Evolutionary conservation across 2,113 vertebrate species (phyloP), one percentile per base, ranked within the genome.

Genomic region (Benitochromis conjunctus): DNA sequence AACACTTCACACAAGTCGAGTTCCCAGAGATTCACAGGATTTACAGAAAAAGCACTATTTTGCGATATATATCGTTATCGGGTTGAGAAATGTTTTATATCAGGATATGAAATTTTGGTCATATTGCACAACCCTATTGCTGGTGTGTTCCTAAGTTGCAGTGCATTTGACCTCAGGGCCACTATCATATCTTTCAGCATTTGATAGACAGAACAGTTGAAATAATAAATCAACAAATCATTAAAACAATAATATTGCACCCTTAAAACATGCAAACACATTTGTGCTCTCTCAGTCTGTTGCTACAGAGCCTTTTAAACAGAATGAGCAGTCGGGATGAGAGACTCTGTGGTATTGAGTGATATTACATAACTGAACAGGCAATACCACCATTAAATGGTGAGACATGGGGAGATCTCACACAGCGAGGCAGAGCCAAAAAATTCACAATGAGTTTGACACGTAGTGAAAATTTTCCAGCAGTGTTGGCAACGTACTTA

Each of bases 391-490:
- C 80, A 82, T 81, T 16, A 85, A 83, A 62, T 34, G 9, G 3
- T 29, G 69, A 53, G 77, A 38, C 82, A 77, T 48, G 8, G 34
- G 55, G 38, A 82, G 46, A 74, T 82, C n/a, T 46, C 74, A 69
- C 74, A 69, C 69, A 54, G 60, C 51, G 36, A 79, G 19, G 21
- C 29, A 34, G 54, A 26, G 81, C 58, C 56, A 69, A 66, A 80
- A 78, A 76, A 79, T 60, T 84, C 86, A 76, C 18, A 76, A 58
- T 53, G 48, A 77, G 55, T 82, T 86, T 87, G 86, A 91, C 90
- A 92, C 93, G 46, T 57, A 78, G 69, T 89, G 86, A 88, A 94
- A 87, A 90, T 90, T 88, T 91, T 86, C 89, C 90, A 43, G 82
- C 36, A 64, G 89, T 83, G 87, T 53, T 87, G 88, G 93, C 85